A percentile compares a stretch with the other conserved stretches of the same genome.
Evolutionary conservation across 2,888 invertebrate genomes (phyloP).

Genomic region (Lamproptera curius): DNA sequence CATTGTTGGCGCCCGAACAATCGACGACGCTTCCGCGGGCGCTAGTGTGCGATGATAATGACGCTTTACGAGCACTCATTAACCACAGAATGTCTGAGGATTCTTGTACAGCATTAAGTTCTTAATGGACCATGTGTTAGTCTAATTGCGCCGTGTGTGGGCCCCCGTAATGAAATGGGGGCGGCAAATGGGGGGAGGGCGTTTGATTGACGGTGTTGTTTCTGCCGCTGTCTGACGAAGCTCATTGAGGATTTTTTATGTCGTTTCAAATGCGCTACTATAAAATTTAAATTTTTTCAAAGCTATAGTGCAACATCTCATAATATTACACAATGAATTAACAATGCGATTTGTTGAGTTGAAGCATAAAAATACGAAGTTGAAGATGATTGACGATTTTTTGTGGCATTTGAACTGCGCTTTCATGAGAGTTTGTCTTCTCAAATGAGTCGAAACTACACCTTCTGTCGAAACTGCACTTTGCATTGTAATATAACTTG

Average conservation of each 20-base stretch:
- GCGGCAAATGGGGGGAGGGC: background rate
- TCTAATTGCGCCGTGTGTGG: conserved; percentile 14
- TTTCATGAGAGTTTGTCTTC: too few species aligned
- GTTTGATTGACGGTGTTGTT: conserved; percentile 1
- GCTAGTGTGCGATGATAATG: conserved; percentile 17
- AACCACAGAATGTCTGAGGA: conserved; percentile 21
- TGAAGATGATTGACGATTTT: too few species aligned
- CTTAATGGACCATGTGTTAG: conserved; percentile 20
- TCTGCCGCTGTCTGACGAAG: background rate
- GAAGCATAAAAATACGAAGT: too few species aligned
- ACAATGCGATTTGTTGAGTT: too few species aligned
- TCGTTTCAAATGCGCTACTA: too few species aligned
- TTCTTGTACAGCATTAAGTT: conserved; percentile 19
- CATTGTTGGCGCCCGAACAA: conserved; percentile 12
- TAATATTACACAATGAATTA: too few species aligned
- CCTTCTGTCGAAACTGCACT: too few species aligned
- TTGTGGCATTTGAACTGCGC: too few species aligned
- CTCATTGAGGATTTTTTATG: background rate
- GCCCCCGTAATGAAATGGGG: background rate
- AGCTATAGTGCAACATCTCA: too few species aligned
- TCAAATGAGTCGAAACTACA: too few species aligned
- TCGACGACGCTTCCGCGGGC: conserved; percentile 8
- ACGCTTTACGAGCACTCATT: conserved; percentile 18
- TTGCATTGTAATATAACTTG: too few species aligned
- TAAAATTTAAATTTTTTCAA: too few species aligned